phyloP scores from a whole-genome alignment of 2,888 invertebrate species.

The Hemistola chrysoprasaria region DNA sequence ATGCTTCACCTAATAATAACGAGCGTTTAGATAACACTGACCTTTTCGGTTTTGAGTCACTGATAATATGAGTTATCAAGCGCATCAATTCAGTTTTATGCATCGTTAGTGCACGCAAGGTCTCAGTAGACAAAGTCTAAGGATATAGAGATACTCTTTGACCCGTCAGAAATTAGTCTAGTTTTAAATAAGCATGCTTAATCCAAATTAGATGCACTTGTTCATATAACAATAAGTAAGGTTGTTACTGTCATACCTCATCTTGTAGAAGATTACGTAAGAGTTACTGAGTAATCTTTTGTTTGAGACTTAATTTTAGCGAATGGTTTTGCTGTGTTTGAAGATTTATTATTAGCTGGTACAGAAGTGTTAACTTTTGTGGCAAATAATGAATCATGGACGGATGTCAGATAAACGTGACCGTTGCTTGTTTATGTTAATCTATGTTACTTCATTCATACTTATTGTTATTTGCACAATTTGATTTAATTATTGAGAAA shows the following conservation, averaged over 20 bases:
- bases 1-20: slow-evolving; percentile 10
- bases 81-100: slow-evolving; percentile 33
- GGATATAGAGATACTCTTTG: slow-evolving; percentile 48
- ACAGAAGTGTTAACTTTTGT: slow-evolving; percentile 20
- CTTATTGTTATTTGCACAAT: slow-evolving; percentile 12
- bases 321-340: slow-evolving; percentile 13
- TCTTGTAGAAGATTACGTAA: slow-evolving; percentile 28
- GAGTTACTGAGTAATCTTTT: slow-evolving; percentile 23
- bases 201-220: slow-evolving; percentile 44
- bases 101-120: slow-evolving; percentile 44
- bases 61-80: slow-evolving; percentile 22
- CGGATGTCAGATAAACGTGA: slow-evolving; percentile 30
- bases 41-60: slow-evolving; percentile 19
- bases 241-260: slow-evolving; percentile 35
- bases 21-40: slow-evolving; percentile 18
- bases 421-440: slow-evolving; percentile 24
- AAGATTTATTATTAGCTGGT: slow-evolving; percentile 18
- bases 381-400: slow-evolving; percentile 21
- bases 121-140: slow-evolving; percentile 36
- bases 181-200: slow-evolving; percentile 48
- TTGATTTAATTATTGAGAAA: slow-evolving; percentile 4
- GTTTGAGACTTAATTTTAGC: slow-evolving; percentile 18
- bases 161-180: slow-evolving; percentile 50
- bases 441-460: slow-evolving; percentile 20
- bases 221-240: slow-evolving; percentile 38